Percentiles rank a stretch among this genome's conserved stretches.
phyloP scores from a whole-genome alignment of 2,888 invertebrate species.

The Mylabris sibirica region DNA sequence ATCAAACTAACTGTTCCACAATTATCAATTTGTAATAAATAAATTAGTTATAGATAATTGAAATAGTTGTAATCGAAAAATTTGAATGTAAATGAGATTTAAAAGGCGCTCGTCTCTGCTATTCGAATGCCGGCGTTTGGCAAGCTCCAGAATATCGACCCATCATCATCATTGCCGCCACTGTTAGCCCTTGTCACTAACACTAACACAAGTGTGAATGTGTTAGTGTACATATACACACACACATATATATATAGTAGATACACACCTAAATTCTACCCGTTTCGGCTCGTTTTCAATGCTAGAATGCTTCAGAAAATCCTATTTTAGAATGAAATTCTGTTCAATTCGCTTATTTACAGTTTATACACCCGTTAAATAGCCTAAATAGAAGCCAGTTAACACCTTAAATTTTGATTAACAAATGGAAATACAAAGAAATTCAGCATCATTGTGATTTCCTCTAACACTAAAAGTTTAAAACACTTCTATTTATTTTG shows the following conservation, averaged over 20 bases:
- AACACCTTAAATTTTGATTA: neutral
- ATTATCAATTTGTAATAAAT: no score
- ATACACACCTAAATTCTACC: neutral
- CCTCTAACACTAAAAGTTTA: no score
- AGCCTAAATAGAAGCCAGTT: neutral
- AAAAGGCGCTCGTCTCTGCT: constrained; percentile 15
- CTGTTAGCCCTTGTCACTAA: constrained; percentile 5
- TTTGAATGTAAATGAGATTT: neutral
- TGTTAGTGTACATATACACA: neutral
- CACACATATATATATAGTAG: neutral
- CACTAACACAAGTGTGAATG: neutral
- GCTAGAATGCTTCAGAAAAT: neutral
- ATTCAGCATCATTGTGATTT: no score
- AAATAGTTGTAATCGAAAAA: neutral
- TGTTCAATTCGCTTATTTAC: neutral
- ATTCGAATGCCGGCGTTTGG: constrained; percentile 10
- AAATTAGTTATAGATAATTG: neutral
- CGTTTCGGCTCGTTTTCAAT: neutral
- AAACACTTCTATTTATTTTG: no score
- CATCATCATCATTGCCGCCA: constrained; percentile 1
- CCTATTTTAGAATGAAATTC: neutral
- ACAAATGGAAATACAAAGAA: neutral
- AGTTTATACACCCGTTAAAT: neutral
- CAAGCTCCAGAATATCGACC: constrained; percentile 17
- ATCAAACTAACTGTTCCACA: no score